Evolutionary conservation across 2,113 vertebrate genomes (phyloP), one percentile per base, ranked within the genome.

Genomic region (Tachysurus vachellii): DNA sequence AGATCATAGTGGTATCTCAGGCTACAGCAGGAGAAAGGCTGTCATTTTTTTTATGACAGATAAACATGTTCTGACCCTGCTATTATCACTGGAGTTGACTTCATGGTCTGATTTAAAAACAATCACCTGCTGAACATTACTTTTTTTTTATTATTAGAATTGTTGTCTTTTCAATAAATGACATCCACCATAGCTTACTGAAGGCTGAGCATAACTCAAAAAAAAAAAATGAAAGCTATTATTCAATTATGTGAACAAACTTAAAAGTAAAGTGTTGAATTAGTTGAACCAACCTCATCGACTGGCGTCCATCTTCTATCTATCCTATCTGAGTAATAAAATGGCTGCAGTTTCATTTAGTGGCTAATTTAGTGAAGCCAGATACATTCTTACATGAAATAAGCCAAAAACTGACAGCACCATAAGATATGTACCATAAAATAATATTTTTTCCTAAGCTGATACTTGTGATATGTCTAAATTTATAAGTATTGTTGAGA

Each of bases 221-320:
- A 47, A n/a, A 85, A 62, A 85, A n/a, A n/a, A n/a, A n/a, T n/a
- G 17, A 53, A 23, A 2, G 2, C 11, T 12, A 53, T 53, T 50
- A 79, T n/a, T 79, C 73, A 26, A n/a, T 79, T 85, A 85, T 53
- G 61, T 66, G 47, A 68, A 86, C 61, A 56, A 17, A 66, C 14
- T 42, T 54, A 16, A 66, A 36, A 71, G 62, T 53, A n/a, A 53
- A 53, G 5, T 68, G 59, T 80, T 68, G 54, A 56, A 85, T 80
- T 79, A 86, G 61, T 56, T 42, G 7, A 68, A 56, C 61, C 8
- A 26, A 23, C 12, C 19, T 61, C 5, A 42, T 81, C 11, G 12
- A 14, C 21, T 61, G 56, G 26, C 57, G 26, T 23, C 21, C 56
- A 57, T 16, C 21, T 36, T 59, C 8, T 50, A 36, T 36, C 36